These are phyloP conservation scores for Zosterops borbonicus DNA, from an alignment of 2,113 vertebrate species.

Conservation along the genomic window DNA sequence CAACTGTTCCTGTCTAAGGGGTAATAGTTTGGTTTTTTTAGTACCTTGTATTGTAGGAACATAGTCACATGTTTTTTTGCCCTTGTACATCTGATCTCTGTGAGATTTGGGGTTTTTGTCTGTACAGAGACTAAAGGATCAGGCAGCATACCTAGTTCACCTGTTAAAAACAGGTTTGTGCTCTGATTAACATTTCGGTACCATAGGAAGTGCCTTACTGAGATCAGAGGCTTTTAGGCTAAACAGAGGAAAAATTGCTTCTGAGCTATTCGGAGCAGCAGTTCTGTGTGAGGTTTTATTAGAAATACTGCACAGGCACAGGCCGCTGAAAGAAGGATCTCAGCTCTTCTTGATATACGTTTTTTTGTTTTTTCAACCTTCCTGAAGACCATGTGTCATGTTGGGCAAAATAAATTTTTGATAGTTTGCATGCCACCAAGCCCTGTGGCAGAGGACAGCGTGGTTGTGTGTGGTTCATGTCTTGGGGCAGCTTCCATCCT, in stretches of 20 bases:
- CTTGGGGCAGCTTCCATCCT: not conserved
- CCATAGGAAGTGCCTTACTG: not conserved
- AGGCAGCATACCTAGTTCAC: fast-evolving
- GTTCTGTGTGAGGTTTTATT: not conserved
- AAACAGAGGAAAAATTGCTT: not conserved
- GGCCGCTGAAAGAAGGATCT: not conserved
- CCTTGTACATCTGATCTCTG: not conserved
- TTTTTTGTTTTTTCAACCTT: not conserved
- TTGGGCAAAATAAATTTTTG: not conserved
- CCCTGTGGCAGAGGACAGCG: fast-evolving
- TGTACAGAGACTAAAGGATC: not conserved
- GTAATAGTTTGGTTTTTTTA: not conserved
- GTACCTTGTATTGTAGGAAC: not conserved
- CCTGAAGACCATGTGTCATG: fast-evolving
- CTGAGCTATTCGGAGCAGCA: not conserved
- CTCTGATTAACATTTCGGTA: not conserved
- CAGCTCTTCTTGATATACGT: not conserved
- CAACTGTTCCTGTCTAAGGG: not conserved
- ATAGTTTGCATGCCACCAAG: not conserved
- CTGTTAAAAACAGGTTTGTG: not conserved
- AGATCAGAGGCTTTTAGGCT: not conserved
- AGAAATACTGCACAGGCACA: not conserved
- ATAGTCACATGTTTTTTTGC: not conserved
- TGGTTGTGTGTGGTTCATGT: not conserved
- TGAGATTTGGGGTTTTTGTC: not conserved